Base-by-base conservation (phyloP, 2,888 invertebrate genomes). In the Horisme vitalbata region DNA sequence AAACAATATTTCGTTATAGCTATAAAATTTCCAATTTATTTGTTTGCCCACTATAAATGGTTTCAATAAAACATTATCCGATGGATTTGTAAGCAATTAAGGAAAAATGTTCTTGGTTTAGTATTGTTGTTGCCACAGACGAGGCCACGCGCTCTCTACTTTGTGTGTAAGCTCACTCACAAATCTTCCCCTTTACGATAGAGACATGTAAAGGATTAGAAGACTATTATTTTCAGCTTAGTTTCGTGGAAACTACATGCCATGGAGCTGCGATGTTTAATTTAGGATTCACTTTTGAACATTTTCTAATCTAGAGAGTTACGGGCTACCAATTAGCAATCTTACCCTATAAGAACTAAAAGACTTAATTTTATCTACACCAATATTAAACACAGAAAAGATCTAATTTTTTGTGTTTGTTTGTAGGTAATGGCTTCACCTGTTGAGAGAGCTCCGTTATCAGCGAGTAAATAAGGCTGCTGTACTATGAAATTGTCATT, bases 191-290 rank as follows among this genome's bases (percentile, higher is more conserved):
- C 65, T 69, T 68, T 65, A 69, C 75, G 71, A 76, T 65, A 65
- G 63, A 72, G 65, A 72, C 66, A 63, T 68, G 68, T 73, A 72
- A 75, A 75, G 80, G 81, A 82, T 83, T 82, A 82, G 66, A 55
- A 59, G 70, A 71, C 79, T 75, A 75, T 75, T 68, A 74, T 65
- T 67, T 72, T 71, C 61, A 66, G 67, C 71, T 75, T 66, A 68
- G 68, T 72, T 80, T 75, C 64, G 48, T 57, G 60, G 71, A 71
- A 66, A 63, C 61, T n/a, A n/a, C n/a, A n/a, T n/a, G n/a, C n/a
- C n/a, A n/a, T n/a, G n/a, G n/a, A n/a, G n/a, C n/a, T 62, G 58
- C 36, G 36, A 59, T 56, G 57, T 63, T 68, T 60, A 57, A 55
- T 59, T 62, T 53, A 56, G 63, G 61, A 64, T 68, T 73, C 65